These are phyloP conservation scores for Danio aesculapii DNA, from an alignment of 2,797 vertebrate species.

Conservation along the genomic window DNA sequence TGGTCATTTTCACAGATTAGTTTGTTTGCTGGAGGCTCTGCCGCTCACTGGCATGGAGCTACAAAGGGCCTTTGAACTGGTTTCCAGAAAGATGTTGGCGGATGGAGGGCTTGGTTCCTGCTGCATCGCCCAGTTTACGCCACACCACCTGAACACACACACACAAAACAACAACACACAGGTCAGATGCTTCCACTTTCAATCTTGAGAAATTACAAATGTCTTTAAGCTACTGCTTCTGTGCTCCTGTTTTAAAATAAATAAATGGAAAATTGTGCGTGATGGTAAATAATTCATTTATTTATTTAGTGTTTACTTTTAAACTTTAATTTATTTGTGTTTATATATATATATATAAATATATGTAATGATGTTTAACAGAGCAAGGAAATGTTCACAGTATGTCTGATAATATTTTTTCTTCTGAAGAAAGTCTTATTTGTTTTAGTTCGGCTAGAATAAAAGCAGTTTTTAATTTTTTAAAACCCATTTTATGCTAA, in stretches of 20 bases:
- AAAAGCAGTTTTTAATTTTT: too few relatives aligned
- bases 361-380: too few relatives aligned
- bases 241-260: too few relatives aligned
- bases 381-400: too few relatives aligned
- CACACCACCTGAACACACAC: conserved; percentile 87
- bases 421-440: too few relatives aligned
- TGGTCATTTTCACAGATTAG: conserved; percentile 38
- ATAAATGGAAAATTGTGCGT: too few relatives aligned
- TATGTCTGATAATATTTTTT: too few relatives aligned
- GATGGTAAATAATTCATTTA: neutral
- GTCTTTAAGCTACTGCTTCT: neutral
- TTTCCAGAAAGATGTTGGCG: conserved; percentile 91
- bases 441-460: too few relatives aligned
- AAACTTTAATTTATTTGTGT: neutral
- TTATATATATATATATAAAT: too few relatives aligned
- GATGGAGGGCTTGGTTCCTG: conserved; percentile 89
- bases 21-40: conserved; percentile 28
- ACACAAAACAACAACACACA: conserved; percentile 17
- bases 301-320: neutral
- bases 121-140: conserved; percentile 91
- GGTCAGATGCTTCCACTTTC: neutral
- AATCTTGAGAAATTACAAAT: neutral
- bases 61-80: conserved; percentile 91
- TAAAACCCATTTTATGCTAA: too few relatives aligned
- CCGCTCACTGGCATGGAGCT: conserved; percentile 57